These are phyloP conservation scores for Zootermopsis nevadensis DNA, from an alignment of 2,888 invertebrate genomes.

Conservation along the genomic window DNA sequence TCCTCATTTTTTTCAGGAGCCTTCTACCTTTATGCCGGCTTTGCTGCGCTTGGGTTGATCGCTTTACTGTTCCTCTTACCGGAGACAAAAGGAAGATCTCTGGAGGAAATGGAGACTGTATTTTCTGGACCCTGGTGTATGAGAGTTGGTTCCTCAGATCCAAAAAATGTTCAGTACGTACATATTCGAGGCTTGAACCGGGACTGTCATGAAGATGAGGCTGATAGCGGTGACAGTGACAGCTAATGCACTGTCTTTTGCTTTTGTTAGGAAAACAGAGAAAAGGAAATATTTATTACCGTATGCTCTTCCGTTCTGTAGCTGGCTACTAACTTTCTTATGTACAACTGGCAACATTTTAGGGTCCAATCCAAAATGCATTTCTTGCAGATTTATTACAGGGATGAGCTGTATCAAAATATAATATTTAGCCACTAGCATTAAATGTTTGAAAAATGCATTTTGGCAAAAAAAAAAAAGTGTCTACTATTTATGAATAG, in stretches of 20 bases:
- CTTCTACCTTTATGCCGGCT: slow-evolving; percentile 66
- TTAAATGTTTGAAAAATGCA: neutral
- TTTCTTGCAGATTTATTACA: neutral
- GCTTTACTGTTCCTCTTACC: slow-evolving; percentile 64
- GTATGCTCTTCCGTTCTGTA: slow-evolving; percentile 3
- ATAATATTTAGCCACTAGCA: neutral
- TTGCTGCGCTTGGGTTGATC: slow-evolving; percentile 64
- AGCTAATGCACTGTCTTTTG: slow-evolving; percentile 44
- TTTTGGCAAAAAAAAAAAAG: neutral
- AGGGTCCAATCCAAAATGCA: neutral
- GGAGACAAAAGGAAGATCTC: slow-evolving; percentile 65
- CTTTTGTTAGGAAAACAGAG: neutral
- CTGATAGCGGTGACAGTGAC: slow-evolving; percentile 54
- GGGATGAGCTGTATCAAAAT: neutral
- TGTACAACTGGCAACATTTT: neutral
- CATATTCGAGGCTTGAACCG: slow-evolving; percentile 64
- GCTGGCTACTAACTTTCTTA: neutral
- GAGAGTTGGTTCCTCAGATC: slow-evolving; percentile 31
- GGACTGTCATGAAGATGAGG: slow-evolving; percentile 58
- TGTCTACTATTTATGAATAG: neutral
- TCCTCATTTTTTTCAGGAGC: slow-evolving; percentile 60
- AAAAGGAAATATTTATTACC: neutral
- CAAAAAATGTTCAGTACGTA: slow-evolving; percentile 62
- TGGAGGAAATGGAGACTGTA: slow-evolving; percentile 66
- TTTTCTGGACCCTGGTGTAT: slow-evolving; percentile 56